Evolutionary conservation across 1,140 invertebrate species (phyloP), one percentile per base, ranked within the genome.

Genomic region (Cyclargus thomasi): DNA sequence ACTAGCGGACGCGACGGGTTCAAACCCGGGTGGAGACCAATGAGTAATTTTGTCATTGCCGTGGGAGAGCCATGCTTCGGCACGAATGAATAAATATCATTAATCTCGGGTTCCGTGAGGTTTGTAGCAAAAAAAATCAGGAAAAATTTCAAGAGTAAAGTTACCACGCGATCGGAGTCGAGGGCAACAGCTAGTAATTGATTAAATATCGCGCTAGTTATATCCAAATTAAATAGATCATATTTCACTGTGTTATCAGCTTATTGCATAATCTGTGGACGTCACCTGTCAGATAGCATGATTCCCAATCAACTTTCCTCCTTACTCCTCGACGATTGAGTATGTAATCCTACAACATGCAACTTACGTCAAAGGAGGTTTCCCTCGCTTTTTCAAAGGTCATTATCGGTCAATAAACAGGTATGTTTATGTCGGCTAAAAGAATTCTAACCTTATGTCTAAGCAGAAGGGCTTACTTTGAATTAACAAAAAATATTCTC

Each of bases 331-430:
- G n/a, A 11, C 0, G 0, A 64, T 72, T 68, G 62, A 39, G 67
- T 57, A 53, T 5, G 67, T 73, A 71, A 63, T 73, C 1, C 53
- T 69, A 39, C 21, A 35, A 21, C 62, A 10, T 35, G 0, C 14
- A 22, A 11, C 29, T n/a, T 63, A 35, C 62, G 29, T 63, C 62
- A 29, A 63, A 63, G 62, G 23, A 63, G 62, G 62, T 69, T 69
- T 69, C 63, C 68, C 68, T 69, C 68, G 55, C 29, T 66, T 69
- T 63, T 66, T 59, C 62, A 70, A 59, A 66, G 68, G 64, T 70
- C 68, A 70, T 70, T 66, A 64, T 74, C 74, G 70, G 71, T 76
- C 74, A 76, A 71, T 64, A 70, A 77, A 77, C 77, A 79, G 75
- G 77, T 79, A 77, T 77, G 74, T 67, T 39, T 22, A 71, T 67